Evolutionary conservation across 2,797 vertebrate species (phyloP), one percentile per base, ranked within the genome.

Genomic region (Smutsia temminckii): DNA sequence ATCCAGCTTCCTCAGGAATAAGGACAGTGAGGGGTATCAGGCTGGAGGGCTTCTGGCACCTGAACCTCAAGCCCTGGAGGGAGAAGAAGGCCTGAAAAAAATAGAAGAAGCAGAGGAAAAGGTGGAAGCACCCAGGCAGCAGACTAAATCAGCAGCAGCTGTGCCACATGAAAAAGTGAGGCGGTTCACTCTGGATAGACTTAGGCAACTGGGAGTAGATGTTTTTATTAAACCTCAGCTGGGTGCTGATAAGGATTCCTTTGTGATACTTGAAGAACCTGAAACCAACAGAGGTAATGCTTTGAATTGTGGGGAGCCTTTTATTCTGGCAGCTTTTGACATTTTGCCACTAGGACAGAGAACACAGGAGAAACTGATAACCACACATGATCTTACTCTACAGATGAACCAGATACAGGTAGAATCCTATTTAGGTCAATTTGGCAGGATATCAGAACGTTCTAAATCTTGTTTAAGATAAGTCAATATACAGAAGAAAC

Each of bases 181-280:
- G 95, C 98, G 97, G 96, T 99, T 99, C 97, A 99, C 98, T 91
- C 57, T 99, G 87, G 98, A 99, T 72, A 98, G 99, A 84, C 98
- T 99, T 49, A 99, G 98, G 93, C 98, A 99, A 40, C 98, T 99
- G 46, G 99, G 99, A n/a, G 93, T 99, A 68, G 98, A 99, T 77
- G 98, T 99, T 42, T 99, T 99, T 1, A 98, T 99, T 55, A 98
- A 99, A 23, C 99, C 99, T 34, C 99, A 98, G 69, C 97, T 99
- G 92, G 99, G 98, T 93, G 98, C 99, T 9, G 98, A 98, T 81
- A 98, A 99, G 1, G 99, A 99, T 32, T 98, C 98, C 32, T 99
- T 99, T 93, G 98, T 99, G 87, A 98, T 99, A 91, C 99, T 99
- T 0, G 99, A 99, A 5, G 99, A 98, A 23, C 98, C 98, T 1